A percentile compares a stretch with the other conserved stretches of the same genome.
Evolutionary conservation across 1,140 invertebrate species (phyloP).

Genomic region (Leguminivora glycinivorella): DNA sequence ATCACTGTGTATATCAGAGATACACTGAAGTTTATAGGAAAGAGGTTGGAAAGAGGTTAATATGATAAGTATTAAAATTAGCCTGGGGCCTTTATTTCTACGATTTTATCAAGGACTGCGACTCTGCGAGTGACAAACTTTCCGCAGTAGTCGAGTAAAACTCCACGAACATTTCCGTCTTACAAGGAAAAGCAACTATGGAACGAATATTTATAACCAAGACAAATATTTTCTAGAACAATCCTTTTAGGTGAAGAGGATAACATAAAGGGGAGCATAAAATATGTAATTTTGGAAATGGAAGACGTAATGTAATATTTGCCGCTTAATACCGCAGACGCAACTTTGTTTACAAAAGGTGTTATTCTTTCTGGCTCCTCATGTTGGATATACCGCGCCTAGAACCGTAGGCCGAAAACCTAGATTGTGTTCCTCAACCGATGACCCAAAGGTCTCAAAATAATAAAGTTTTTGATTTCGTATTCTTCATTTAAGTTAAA

Average conservation of each 20-base stretch:
- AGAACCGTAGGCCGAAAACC: too few relatives aligned
- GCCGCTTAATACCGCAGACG: background rate
- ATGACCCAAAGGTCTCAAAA: too few relatives aligned
- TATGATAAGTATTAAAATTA: background rate
- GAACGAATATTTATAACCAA: background rate
- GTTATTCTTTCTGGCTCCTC: too few relatives aligned
- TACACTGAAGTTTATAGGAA: background rate
- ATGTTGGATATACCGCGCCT: too few relatives aligned
- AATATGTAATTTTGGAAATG: constrained; percentile 2
- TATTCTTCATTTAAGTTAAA: too few relatives aligned
- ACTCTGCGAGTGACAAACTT: background rate
- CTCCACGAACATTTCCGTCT: background rate
- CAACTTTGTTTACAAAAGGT: background rate
- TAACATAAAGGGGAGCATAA: constrained; percentile 1
- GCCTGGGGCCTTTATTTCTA: background rate
- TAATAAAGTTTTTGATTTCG: too few relatives aligned
- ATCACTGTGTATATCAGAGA: too few relatives aligned
- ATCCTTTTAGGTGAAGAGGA: background rate
- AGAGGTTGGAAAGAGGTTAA: background rate
- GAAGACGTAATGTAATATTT: constrained; percentile 4
- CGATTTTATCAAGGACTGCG: background rate
- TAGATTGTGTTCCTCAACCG: too few relatives aligned
- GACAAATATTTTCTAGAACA: background rate
- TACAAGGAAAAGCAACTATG: background rate
- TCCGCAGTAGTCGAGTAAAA: background rate